phyloP scores from a whole-genome alignment of 1,140 invertebrate genomes.

The Cotesia glomerata region DNA sequence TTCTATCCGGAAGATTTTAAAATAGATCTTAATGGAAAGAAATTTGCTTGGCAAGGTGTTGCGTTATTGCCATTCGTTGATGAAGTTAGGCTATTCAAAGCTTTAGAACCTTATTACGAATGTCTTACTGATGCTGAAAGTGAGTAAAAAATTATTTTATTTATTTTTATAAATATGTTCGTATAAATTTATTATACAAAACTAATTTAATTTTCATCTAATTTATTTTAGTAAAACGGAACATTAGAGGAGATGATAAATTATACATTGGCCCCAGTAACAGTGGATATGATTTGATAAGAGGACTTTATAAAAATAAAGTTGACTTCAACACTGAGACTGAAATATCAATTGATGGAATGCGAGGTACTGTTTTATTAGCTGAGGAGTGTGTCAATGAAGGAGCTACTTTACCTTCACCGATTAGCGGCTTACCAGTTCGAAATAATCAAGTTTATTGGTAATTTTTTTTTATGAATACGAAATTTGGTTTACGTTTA shows the following conservation, averaged over 20 bases:
- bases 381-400: conserved; percentile 71
- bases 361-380: conserved; percentile 76
- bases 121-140: conserved; percentile 83
- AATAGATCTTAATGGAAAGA: conserved; percentile 99
- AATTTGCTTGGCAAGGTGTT: conserved; percentile 99
- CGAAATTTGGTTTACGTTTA: not conserved
- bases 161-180: not conserved
- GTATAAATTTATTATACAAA: conserved; percentile 18
- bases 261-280: conserved; percentile 79
- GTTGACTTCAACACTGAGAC: conserved; percentile 63
- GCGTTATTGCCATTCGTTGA: conserved; percentile 98
- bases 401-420: conserved; percentile 73
- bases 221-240: conserved; percentile 63
- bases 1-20: conserved; percentile 99
- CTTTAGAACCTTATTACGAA: conserved; percentile 81
- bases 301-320: conserved; percentile 71
- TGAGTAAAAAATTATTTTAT: conserved; percentile 45
- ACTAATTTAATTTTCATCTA: conserved; percentile 32
- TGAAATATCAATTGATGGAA: conserved; percentile 70
- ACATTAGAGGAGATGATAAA: conserved; percentile 78
- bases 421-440: conserved; percentile 70
- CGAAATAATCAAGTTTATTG: conserved; percentile 62
- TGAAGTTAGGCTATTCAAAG: conserved; percentile 87
- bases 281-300: conserved; percentile 72
- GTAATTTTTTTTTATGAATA: conserved; percentile 44